Evolutionary conservation across 2,113 vertebrate species (phyloP), one percentile per base, ranked within the genome.

Genomic region (Nycticorax nycticorax): DNA sequence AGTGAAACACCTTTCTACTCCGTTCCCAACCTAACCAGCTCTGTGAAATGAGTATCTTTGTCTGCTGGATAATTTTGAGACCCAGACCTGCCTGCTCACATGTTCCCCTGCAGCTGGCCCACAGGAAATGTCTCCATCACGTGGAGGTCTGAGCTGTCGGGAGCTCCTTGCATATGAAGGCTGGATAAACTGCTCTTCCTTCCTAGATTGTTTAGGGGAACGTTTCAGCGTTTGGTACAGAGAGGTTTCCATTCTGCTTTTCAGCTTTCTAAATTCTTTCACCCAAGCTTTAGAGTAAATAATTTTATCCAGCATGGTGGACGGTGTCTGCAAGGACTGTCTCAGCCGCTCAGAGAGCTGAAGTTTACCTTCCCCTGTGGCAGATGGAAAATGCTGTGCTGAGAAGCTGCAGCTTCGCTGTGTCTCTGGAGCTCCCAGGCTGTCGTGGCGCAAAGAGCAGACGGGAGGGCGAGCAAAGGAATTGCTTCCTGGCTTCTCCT

Each of bases 341-440:
- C 56, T 82, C 23, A 79, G 57, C 62, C 24, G 11, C 75, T 81
- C 27, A 8, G 7, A 66, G 52, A 56, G 71, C 53, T 3, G 6
- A 35, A 69, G 9, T 3, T 47, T 6, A 13, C 10, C 35, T 56
- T 68, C 19, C 48, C 23, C 47, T 2, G 2, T 50, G 76, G 20
- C 3, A 0, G 67, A 33, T 80, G 48, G 72, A n/a, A 28, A 45
- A 35, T 2, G 1, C 21, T 0, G 0, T 43, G 66, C 33, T 1
- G 2, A 78, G 45, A 50, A 74, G 52, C 53, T 3, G 2, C 43
- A 53, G 48, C 43, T 89, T 48, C 45, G 15, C 16, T 0, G 0
- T 4, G 4, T 48, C 39, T 72, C 27, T 74, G 77, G 37, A 75
- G 22, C 47, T 74, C 21, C 56, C 6, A 2, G 1, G 0, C 19